Conservation (phyloP, 2,797 vertebrate species). For the Ceyx erithaca region DNA sequence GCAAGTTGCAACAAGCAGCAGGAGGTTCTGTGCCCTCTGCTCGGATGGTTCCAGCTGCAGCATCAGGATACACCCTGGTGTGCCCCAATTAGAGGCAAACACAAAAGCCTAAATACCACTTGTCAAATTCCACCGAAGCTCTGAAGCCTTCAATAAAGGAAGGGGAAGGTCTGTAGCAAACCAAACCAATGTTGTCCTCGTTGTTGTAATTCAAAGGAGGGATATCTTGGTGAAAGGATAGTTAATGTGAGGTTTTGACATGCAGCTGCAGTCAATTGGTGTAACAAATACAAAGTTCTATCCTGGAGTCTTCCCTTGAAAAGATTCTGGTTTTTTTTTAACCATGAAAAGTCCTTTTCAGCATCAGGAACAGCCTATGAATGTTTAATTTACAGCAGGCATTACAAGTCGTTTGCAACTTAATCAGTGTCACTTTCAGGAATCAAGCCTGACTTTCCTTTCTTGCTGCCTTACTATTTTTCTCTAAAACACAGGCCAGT, state of each 20-base stretch:
- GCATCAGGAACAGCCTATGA: background rate
- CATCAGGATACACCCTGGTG: background rate
- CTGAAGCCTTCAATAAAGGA: conserved; percentile 9
- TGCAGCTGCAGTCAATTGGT: background rate
- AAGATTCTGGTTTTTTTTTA: background rate
- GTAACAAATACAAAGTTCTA: background rate
- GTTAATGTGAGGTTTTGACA: background rate
- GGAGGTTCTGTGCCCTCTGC: background rate
- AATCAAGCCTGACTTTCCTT: background rate
- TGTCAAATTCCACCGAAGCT: conserved; percentile 46
- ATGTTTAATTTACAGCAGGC: background rate
- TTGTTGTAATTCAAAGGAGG: background rate
- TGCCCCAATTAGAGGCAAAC: background rate
- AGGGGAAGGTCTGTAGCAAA: background rate
- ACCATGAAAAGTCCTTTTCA: background rate
- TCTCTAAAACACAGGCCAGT: background rate
- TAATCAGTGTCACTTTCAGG: background rate
- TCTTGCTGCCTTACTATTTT: background rate
- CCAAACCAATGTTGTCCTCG: background rate
- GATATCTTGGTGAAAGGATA: background rate
- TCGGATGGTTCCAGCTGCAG: background rate
- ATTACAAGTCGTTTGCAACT: background rate
- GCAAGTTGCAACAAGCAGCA: background rate
- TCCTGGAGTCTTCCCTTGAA: background rate
- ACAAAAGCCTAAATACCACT: conserved; percentile 27